Percentiles rank a stretch among this genome's conserved stretches.
Conservation (phyloP, 2,797 vertebrate genomes). For the Gallinago stenura region DNA sequence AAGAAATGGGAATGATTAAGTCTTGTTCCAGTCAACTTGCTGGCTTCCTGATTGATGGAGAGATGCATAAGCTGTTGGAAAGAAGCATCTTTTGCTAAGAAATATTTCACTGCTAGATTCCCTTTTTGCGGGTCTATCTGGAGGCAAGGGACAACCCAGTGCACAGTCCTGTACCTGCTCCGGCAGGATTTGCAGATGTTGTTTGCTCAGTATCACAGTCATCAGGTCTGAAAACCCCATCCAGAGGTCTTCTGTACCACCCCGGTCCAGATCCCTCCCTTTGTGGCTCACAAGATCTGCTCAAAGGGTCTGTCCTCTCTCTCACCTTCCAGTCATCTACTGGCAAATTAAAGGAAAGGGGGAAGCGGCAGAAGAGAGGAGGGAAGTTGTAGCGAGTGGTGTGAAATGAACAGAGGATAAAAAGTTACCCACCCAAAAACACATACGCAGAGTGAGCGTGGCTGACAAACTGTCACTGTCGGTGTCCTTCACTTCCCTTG, state of each 20-base stretch:
- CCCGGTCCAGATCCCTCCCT: fast-evolving
- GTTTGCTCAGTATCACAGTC: not conserved
- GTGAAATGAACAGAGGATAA: conserved; percentile 15
- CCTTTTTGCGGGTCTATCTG: not conserved
- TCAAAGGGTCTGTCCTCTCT: not conserved
- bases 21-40: not conserved
- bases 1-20: not conserved
- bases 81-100: not conserved
- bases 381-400: not conserved
- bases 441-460: not conserved
- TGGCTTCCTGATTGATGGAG: not conserved
- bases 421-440: conserved; percentile 39
- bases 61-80: not conserved
- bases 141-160: not conserved
- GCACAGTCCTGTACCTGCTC: not conserved
- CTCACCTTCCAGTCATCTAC: not conserved
- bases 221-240: not conserved
- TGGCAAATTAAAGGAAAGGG: not conserved
- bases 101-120: not conserved
- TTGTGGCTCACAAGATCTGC: fast-evolving
- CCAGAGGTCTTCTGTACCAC: not conserved
- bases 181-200: not conserved
- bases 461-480: conserved; percentile 81
- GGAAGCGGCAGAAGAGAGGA: not conserved
- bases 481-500: conserved; percentile 81